Base-by-base conservation (phyloP, 2,113 vertebrate species). In the Dipodomys spectabilis region DNA sequence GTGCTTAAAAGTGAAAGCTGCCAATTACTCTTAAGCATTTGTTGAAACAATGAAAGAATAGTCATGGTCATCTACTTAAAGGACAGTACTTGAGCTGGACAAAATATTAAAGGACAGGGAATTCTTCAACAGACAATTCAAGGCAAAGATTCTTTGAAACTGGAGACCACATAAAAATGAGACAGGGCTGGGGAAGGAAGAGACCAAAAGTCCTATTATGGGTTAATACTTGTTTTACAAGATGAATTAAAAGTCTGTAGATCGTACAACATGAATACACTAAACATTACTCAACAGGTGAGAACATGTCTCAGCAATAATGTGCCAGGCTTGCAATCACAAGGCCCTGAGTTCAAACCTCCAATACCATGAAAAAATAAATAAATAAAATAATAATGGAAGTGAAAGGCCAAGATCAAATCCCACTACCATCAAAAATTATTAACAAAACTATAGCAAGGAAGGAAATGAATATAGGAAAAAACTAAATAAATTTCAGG, bases 401-500 rank as follows among this genome's bases (percentile, higher is more conserved):
- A 49, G 49, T 49, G 49, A 49, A 49, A 49, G 49, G 49, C 49
- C 49, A 49, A 49, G 49, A 49, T 49, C 49, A 49, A 49, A 49
- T 12, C 49, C 49, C 49, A 49, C 49, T 49, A 49, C 10, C 53
- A 57, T 57, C 12, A 57, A 57, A 57, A 57, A 57, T 57, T 18
- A 57, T 57, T 57, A 57, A 57, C 53, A 57, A 57, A 57, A 16
- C 15, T 57, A 72, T 30, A 25, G 75, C 12, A 81, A 85, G 35
- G n/a, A 90, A 16, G 28, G 35, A 80, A 94, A 28, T 68, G 60
- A 45, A 39, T 67, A 25, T 5, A 89, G 10, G 39, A 12, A 5
- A 68, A 39, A 86, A 88, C 3, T 27, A 93, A 44, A 79, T 45
- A 90, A 91, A 78, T n/a, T 23, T 94, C 65, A 74, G 45, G 27